A percentile compares a stretch with the other conserved stretches of the same genome.
Conservation (phyloP, 2,113 vertebrate species). For the Macroglossus sobrinus region DNA sequence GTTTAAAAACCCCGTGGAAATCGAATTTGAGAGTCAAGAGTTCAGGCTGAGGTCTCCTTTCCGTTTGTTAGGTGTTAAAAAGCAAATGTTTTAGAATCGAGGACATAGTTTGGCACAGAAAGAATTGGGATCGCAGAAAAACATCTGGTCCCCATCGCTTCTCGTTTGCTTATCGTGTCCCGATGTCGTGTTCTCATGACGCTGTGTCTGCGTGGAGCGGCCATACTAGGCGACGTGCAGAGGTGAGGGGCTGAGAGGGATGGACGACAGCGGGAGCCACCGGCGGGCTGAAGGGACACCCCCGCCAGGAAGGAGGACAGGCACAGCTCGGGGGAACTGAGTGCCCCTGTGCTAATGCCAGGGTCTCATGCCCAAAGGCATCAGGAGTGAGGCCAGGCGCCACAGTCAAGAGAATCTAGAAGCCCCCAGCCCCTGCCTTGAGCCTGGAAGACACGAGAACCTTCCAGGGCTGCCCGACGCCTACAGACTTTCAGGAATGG, state of each 20-base stretch:
- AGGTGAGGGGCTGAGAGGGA: accelerated
- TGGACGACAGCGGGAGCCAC: accelerated
- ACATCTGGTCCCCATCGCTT: background rate
- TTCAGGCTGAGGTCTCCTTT: background rate
- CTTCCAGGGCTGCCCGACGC: accelerated
- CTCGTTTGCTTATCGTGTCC: background rate
- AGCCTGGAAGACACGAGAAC: background rate
- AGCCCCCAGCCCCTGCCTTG: background rate
- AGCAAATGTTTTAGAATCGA: background rate
- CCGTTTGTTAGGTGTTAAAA: background rate
- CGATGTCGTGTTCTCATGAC: background rate
- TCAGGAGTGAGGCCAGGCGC: accelerated
- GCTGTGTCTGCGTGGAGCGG: accelerated
- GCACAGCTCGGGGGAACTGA: background rate
- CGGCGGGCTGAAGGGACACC: accelerated
- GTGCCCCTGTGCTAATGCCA: background rate
- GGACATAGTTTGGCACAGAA: background rate
- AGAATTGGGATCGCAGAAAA: background rate
- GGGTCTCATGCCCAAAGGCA: background rate
- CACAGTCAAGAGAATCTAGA: background rate
- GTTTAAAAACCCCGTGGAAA: background rate
- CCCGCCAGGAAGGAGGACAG: accelerated
- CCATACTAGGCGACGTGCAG: accelerated
- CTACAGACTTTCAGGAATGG: background rate
- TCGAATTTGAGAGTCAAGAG: background rate